A percentile compares a stretch with the other conserved stretches of the same genome.
Evolutionary conservation across 2,113 vertebrate species (phyloP).

Genomic region (Lota lota): DNA sequence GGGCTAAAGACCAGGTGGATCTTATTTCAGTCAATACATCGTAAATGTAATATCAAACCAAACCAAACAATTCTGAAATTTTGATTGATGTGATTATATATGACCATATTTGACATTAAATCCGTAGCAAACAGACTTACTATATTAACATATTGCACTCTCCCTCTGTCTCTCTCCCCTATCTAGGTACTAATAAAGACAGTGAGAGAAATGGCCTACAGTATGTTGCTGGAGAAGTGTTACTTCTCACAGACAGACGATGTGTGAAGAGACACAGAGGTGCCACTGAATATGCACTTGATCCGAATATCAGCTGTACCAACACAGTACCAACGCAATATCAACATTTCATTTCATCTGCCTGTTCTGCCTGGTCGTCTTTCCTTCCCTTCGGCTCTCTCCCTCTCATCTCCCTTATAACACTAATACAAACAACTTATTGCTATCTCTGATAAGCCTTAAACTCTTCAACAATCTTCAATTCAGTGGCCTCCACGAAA

Average conservation of each 20-base stretch:
- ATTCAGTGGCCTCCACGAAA: too few relatives aligned
- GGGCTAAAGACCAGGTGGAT: too few relatives aligned
- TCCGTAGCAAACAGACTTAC: background rate
- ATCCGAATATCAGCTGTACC: background rate
- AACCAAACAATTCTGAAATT: too few relatives aligned
- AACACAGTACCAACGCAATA: too few relatives aligned
- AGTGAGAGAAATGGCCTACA: conserved; percentile 6
- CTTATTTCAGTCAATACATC: too few relatives aligned
- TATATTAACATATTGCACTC: background rate
- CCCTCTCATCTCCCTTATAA: background rate
- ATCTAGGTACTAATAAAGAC: conserved; percentile 38
- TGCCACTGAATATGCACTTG: conserved; percentile 13
- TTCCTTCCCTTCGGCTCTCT: background rate
- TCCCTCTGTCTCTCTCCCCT: background rate
- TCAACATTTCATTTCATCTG: too few relatives aligned
- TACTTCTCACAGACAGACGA: conserved; percentile 47
- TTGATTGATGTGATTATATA: too few relatives aligned
- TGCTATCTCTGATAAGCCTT: too few relatives aligned
- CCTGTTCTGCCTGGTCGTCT: background rate
- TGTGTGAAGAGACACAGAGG: conserved; percentile 3
- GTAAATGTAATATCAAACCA: too few relatives aligned
- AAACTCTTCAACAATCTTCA: too few relatives aligned
- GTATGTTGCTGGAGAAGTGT: conserved; percentile 32
- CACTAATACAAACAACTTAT: background rate
- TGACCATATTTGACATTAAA: background rate